These are phyloP conservation scores for Tetanocera ferruginea DNA, from an alignment of 2,888 invertebrate species.

Conservation along the genomic window DNA sequence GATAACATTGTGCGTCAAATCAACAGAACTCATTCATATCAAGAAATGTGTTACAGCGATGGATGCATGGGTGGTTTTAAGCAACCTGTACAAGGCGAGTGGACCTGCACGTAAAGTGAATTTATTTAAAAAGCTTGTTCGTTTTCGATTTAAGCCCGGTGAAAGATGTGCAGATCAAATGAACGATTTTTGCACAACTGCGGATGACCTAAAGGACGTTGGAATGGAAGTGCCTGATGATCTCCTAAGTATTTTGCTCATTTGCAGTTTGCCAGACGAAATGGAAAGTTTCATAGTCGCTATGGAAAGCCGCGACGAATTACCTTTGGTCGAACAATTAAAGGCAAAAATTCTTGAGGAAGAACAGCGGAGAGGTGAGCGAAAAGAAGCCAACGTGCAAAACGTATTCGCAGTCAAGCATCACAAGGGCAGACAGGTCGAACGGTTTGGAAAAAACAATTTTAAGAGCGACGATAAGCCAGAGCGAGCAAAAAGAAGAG, in stretches of 20 bases:
- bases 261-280: slow-evolving; percentile 39
- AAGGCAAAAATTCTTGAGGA: slow-evolving; percentile 37
- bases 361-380: slow-evolving; percentile 35
- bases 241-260: slow-evolving; percentile 31
- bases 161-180: slow-evolving; percentile 25
- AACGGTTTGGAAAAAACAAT: slow-evolving; percentile 4
- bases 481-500: background rate
- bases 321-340: slow-evolving; percentile 37
- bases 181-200: slow-evolving; percentile 37
- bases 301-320: slow-evolving; percentile 37
- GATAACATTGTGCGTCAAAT: background rate
- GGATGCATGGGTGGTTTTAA: slow-evolving; percentile 37
- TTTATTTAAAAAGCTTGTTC: slow-evolving; percentile 37
- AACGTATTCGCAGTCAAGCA: slow-evolving; percentile 23
- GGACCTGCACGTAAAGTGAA: slow-evolving; percentile 42
- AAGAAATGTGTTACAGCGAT: slow-evolving; percentile 34
- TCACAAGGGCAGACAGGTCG: background rate
- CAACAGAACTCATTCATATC: background rate
- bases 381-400: slow-evolving; percentile 3
- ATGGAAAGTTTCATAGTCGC: slow-evolving; percentile 43
- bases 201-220: slow-evolving; percentile 38
- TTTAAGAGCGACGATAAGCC: background rate
- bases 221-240: slow-evolving; percentile 32
- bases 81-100: slow-evolving; percentile 29
- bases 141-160: slow-evolving; percentile 28